Evolutionary conservation across 2,797 vertebrate species (phyloP).

Genomic region (Balearica regulorum): DNA sequence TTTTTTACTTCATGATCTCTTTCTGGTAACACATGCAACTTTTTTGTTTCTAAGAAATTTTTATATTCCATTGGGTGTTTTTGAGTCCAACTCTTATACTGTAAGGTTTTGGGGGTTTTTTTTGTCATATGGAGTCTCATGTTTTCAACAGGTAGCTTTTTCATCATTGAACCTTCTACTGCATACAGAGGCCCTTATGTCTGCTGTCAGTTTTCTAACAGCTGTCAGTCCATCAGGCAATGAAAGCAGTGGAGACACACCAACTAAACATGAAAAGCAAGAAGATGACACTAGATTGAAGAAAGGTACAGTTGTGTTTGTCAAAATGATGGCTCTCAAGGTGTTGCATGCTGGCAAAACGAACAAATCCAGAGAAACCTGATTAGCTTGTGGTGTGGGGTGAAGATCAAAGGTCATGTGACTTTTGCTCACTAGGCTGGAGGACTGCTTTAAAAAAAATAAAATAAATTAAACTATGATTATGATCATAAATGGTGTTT

Average conservation of each 20-base stretch:
- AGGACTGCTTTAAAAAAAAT: neutral
- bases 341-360: neutral
- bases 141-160: slow-evolving; percentile 84
- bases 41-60: neutral
- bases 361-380: neutral
- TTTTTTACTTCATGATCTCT: neutral
- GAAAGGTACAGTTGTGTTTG: slow-evolving; percentile 73
- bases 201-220: slow-evolving; percentile 85
- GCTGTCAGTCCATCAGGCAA: slow-evolving; percentile 71
- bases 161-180: slow-evolving; percentile 89
- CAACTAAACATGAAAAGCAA: slow-evolving; percentile 52
- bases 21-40: neutral
- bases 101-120: neutral
- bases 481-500: neutral
- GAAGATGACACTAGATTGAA: slow-evolving; percentile 48
- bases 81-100: neutral
- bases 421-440: neutral
- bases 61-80: neutral
- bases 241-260: slow-evolving; percentile 13
- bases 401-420: neutral
- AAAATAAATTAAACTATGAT: neutral
- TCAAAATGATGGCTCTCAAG: neutral
- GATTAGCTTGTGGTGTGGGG: neutral
- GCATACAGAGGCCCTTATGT: slow-evolving; percentile 90
- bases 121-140: neutral